Evolutionary conservation across 2,113 vertebrate genomes (phyloP).

Genomic region (Shinisaurus crocodilurus): DNA sequence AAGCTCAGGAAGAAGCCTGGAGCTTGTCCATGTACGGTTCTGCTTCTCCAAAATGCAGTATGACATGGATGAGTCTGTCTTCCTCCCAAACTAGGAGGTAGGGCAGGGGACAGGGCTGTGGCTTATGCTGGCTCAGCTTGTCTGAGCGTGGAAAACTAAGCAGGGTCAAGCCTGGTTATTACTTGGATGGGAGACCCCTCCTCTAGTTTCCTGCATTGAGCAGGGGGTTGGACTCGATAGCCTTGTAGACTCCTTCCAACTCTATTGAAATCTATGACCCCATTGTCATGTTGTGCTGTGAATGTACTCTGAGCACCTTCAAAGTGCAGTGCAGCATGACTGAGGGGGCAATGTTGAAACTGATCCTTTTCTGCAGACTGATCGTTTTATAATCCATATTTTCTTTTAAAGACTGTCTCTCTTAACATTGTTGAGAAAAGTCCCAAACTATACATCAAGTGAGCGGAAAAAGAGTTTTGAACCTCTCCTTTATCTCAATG

Average conservation of each 20-base stretch:
- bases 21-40: neutral
- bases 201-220: too few relatives aligned
- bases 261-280: too few relatives aligned
- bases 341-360: neutral
- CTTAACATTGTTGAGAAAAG: neutral
- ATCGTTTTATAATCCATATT: neutral
- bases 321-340: neutral
- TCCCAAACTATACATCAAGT: neutral
- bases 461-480: neutral
- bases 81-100: neutral
- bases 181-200: too few relatives aligned
- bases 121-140: too few relatives aligned
- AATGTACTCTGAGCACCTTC: neutral
- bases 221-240: too few relatives aligned
- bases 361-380: neutral
- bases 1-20: neutral
- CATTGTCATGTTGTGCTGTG: neutral
- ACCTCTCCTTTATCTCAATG: neutral
- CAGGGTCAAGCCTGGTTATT: too few relatives aligned
- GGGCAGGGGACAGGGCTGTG: too few relatives aligned
- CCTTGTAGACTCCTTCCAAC: too few relatives aligned
- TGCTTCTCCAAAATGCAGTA: neutral
- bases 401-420: neutral
- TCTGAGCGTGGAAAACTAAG: too few relatives aligned
- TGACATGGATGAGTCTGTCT: too few relatives aligned